Base-by-base conservation (phyloP, 1,140 invertebrate species). In the Centruroides vittatus region DNA sequence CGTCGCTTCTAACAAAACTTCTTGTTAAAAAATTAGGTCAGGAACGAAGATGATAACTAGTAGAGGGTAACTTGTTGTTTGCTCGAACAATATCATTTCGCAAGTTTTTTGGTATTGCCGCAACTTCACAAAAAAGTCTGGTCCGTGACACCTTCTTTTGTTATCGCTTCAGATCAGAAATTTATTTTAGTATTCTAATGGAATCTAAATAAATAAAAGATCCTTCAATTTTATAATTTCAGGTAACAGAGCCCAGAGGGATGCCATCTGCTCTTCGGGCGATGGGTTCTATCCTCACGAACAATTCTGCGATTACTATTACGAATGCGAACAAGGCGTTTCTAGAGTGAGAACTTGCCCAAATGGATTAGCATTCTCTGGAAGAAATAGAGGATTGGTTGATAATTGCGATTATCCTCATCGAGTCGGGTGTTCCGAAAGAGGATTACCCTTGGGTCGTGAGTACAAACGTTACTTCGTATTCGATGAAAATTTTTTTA, bases 361-460 rank as follows among this genome's bases (percentile, higher is more conserved):
- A 48, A 92, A 91, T 69, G 89, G 89, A 7, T 73, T 91, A 47
- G 89, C 90, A 5, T 92, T 86, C 74, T 86, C 88, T 35, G 88
- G 88, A 0, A 88, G 87, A 70, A 84, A 89, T 69, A 77, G 86
- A 36, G 88, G 88, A 3, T 86, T 90, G 1, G 86, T 87, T 3
- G 86, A 90, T 7, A 60, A 65, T 23, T 71, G 89, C 68, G 88
- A 91, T 74, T 91, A 91, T 70, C 88, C 89, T 0, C 89, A 88
- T 87, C 79, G 87, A 65, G 85, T 86, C 4, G 86, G 88, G 70
- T 65, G 63, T 23, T 60, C 63, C 13, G 63, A 62, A 3, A 58
- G 41, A 54, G 52, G 41, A 13, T 55, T 52, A 48, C 47, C 60
- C 12, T 61, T 67, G 51, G 64, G 59, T n/a, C 62, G 65, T 66